Evolutionary conservation across 23 tunicate genomes (phyloP).

Genomic region (Halocynthia roretzi): DNA sequence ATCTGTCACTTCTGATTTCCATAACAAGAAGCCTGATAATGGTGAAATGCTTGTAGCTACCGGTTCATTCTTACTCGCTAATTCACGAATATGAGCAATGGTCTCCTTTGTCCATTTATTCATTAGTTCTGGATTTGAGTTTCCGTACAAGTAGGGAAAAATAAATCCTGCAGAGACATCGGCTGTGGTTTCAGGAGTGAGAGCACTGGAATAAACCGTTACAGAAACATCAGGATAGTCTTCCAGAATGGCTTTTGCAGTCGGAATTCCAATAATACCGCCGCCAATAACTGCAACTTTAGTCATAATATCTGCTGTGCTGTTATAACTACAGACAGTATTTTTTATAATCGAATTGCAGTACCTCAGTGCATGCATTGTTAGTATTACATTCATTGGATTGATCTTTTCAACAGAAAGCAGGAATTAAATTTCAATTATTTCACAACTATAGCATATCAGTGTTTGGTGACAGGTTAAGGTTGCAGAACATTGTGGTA

Average conservation of each 20-base stretch:
- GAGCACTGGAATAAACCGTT: slow-evolving; percentile 44
- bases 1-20: too few relatives aligned
- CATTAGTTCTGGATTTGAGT: neutral
- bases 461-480: too few relatives aligned
- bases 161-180: slow-evolving; percentile 81
- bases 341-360: too few relatives aligned
- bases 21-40: too few relatives aligned
- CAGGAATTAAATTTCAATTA: too few relatives aligned
- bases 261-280: slow-evolving; percentile 79
- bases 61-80: slow-evolving; percentile 8
- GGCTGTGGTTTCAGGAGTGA: slow-evolving; percentile 77
- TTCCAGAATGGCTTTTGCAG: slow-evolving; percentile 52
- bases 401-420: too few relatives aligned
- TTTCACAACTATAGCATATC: too few relatives aligned
- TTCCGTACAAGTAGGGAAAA: slow-evolving; percentile 40
- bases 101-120: slow-evolving; percentile 47
- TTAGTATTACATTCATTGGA: too few relatives aligned
- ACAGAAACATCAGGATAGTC: slow-evolving; percentile 28
- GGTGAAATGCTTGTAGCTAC: neutral
- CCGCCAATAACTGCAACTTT: slow-evolving; percentile 70
- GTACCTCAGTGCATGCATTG: too few relatives aligned
- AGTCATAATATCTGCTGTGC: slow-evolving; percentile 1
- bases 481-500: too few relatives aligned
- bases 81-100: slow-evolving; percentile 22
- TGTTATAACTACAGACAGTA: too few relatives aligned